Conservation (phyloP, 2,888 invertebrate species). For the Melipona bicolor region DNA sequence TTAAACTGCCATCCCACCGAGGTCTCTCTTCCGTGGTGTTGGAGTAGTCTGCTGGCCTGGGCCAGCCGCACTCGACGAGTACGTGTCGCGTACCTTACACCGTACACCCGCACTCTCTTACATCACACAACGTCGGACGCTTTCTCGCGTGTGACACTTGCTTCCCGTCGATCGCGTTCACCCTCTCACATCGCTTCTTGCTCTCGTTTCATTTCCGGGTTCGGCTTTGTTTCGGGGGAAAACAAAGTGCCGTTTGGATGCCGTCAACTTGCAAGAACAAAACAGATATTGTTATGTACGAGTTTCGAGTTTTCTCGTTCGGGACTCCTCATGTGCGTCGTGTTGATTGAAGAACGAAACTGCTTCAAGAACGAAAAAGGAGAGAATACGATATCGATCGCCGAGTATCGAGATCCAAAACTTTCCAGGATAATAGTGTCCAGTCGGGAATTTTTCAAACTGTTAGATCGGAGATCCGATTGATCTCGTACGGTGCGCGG, state of each 20-base stretch:
- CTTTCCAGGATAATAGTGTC: background rate
- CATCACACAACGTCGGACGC: constrained; percentile 16
- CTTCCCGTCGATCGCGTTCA: constrained; percentile 23
- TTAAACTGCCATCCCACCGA: constrained; percentile 79
- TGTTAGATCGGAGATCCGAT: constrained; percentile 24
- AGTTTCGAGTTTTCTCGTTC: background rate
- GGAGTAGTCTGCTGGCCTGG: constrained; percentile 67
- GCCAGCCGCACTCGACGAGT: constrained; percentile 57
- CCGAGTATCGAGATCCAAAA: constrained; percentile 27
- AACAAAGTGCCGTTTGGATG: constrained; percentile 14
- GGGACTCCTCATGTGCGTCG: background rate
- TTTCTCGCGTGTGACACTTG: constrained; percentile 41
- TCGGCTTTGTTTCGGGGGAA: constrained; percentile 4
- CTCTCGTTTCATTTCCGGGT: constrained; percentile 1
- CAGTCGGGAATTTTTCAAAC: background rate
- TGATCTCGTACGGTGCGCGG: constrained; percentile 34
- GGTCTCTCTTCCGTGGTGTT: constrained; percentile 70
- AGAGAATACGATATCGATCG: constrained; percentile 14
- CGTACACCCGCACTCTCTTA: constrained; percentile 32
- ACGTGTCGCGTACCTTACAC: constrained; percentile 35
- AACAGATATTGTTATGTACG: background rate
- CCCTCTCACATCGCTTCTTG: background rate
- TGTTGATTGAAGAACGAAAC: background rate
- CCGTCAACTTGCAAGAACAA: background rate
- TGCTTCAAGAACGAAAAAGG: background rate